Evolutionary conservation across 2,888 invertebrate species (phyloP), one percentile per base, ranked within the genome.

Genomic region (Lathronympha strigana): DNA sequence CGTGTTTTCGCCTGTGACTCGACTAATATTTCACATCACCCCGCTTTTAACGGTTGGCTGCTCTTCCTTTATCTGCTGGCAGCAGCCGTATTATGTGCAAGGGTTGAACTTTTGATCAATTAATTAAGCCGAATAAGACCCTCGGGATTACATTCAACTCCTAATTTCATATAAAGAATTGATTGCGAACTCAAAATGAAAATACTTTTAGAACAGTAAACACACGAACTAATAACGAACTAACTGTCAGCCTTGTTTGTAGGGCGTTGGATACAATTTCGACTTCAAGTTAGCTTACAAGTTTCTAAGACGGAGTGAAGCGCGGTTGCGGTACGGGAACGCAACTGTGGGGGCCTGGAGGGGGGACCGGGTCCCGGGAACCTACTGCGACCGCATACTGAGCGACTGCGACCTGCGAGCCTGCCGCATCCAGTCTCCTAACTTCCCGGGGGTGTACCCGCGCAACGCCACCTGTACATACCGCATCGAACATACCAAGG

Each of bases 381-480:
- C 95, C 69, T 96, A 96, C 84, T 97, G 97, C 87, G 96, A 96
- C 89, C 94, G 96, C 76, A 93, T 96, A 75, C 93, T 96, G 75
- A 95, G 95, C 78, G 95, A 95, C 82, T 97, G 97, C 84, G 95
- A 95, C 84, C 93, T 94, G 67, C 86, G 88, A 72, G 90, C 91
- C 50, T 96, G 95, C 87, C 94, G 96, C 69, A 94, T 97, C 68
- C 96, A 96, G 87, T 97, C 97, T 23, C 98, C 97, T 11, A 98
- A 98, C 93, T 97, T 96, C 86, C 97, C 97, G 11, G 97, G 97
- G 60, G 95, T 97, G 72, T 98, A 97, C 87, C 97, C 97, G 4
- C 92, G 97, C 67, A 97, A 97, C 85, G 95, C 97, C 69, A 96
- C 96, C 73, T 96, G 96, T 86, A 95, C 95, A 82, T 96, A 95